Evolutionary conservation across 2,888 invertebrate genomes (phyloP).

Genomic region (Troilus luridus): DNA sequence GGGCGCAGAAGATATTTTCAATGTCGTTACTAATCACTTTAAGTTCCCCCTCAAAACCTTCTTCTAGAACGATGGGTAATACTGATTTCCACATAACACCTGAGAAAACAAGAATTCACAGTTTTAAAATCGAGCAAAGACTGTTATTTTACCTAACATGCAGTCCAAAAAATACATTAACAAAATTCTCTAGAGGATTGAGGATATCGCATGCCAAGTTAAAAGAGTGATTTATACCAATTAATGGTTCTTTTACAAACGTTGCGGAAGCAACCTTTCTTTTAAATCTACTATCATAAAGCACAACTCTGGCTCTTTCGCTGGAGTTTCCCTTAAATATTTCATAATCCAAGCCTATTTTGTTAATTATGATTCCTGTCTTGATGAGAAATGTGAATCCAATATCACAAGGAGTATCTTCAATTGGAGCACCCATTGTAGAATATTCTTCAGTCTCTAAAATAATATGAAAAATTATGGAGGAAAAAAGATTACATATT

Average conservation of each 20-base stretch:
- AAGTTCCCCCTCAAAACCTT: constrained; percentile 54
- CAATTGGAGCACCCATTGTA: constrained; percentile 32
- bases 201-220: constrained; percentile 22
- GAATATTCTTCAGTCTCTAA: constrained; percentile 50
- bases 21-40: constrained; percentile 20
- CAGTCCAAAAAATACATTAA: not conserved
- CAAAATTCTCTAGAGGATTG: not conserved
- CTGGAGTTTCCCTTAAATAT: constrained; percentile 48
- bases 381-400: constrained; percentile 61
- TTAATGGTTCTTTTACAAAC: constrained; percentile 55
- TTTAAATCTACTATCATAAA: constrained; percentile 53
- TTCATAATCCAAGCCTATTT: constrained; percentile 52
- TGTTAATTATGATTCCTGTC: constrained; percentile 44
- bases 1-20: not conserved
- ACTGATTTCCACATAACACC: constrained; percentile 53
- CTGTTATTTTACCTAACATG: not conserved
- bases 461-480: not conserved
- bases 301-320: constrained; percentile 56
- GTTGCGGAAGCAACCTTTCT: constrained; percentile 58
- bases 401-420: constrained; percentile 23
- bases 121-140: not conserved
- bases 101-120: not conserved
- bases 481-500: not conserved
- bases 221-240: constrained; percentile 28
- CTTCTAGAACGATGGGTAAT: constrained; percentile 26